Conservation (phyloP, 2,888 invertebrate genomes). For the Leistus spinibarbis region DNA sequence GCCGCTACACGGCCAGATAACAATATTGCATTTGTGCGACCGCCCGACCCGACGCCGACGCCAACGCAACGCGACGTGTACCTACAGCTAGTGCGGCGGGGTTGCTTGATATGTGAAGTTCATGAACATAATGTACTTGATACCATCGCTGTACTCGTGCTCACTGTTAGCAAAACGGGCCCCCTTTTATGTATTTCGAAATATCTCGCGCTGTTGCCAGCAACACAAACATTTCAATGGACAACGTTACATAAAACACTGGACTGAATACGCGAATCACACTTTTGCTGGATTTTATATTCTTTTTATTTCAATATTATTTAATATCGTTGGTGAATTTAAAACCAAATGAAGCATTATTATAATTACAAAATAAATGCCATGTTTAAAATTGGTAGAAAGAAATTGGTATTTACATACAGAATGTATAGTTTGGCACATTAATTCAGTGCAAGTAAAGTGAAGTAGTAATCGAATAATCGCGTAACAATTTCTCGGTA, state of each 20-base stretch:
- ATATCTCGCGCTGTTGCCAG: neutral
- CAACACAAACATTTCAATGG: no score
- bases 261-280: no score
- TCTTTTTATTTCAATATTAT: no score
- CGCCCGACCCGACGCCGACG: constrained; percentile 1
- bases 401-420: neutral
- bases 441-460: neutral
- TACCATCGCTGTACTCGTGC: constrained; percentile 17
- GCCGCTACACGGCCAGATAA: constrained; percentile 27
- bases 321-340: no score
- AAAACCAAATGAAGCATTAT: no score
- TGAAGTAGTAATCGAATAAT: neutral
- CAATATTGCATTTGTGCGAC: constrained; percentile 29
- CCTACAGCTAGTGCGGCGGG: neutral
- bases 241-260: no score
- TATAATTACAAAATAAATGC: no score
- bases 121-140: constrained; percentile 26
- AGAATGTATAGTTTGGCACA: no score
- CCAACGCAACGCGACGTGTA: neutral
- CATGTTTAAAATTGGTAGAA: no score
- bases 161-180: constrained; percentile 3
- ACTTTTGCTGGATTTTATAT: no score
- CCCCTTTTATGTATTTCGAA: neutral
- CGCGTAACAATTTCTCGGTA: neutral
- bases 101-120: constrained; percentile 26